Conservation (phyloP, 2,113 vertebrate genomes). For the Dicrurus megarhynchus region DNA sequence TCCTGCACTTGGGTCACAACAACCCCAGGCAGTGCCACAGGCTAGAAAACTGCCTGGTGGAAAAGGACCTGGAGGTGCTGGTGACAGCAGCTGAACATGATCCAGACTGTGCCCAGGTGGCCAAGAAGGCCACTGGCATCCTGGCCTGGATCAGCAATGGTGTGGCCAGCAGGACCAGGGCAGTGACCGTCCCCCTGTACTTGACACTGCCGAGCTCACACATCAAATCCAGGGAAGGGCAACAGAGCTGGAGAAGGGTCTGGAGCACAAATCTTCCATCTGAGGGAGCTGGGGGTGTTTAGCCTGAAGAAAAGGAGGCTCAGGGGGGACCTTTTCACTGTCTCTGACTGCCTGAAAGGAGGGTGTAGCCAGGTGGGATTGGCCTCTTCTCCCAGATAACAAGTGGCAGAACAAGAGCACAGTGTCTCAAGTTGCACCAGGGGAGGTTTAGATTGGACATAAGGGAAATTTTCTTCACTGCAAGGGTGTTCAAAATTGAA, state of each 20-base stretch:
- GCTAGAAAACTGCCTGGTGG: accelerated
- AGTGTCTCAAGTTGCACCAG: neutral
- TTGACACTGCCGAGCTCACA: neutral
- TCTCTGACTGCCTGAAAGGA: neutral
- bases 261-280: neutral
- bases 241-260: accelerated
- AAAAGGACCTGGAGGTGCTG: neutral
- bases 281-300: neutral
- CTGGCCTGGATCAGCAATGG: neutral
- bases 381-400: neutral
- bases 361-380: accelerated
- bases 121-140: neutral
- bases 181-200: neutral
- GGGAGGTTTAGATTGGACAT: neutral
- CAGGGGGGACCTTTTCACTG: accelerated
- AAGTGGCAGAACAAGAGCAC: neutral
- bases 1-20: neutral
- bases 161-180: neutral
- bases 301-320: neutral
- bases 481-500: neutral
- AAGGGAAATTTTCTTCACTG: neutral
- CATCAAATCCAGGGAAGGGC: neutral
- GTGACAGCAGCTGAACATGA: accelerated
- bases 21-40: neutral
- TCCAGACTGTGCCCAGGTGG: accelerated